Base-by-base conservation (phyloP, 2,888 invertebrate species). In the Philaethria dido region DNA sequence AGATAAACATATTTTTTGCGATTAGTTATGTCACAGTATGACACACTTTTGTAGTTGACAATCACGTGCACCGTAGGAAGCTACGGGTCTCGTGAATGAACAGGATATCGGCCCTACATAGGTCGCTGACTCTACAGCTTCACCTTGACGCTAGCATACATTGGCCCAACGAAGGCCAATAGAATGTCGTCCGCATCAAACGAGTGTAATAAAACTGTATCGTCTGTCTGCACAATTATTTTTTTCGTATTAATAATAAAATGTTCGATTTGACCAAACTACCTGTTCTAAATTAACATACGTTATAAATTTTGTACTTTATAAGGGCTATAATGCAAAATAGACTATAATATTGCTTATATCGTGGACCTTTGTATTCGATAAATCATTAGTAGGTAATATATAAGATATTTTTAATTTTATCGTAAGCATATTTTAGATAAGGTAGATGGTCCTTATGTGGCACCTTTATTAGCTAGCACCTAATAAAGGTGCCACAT, bases 51-150 rank as follows among this genome's bases (percentile, higher is more conserved):
- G 44, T 52, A 64, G 61, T 63, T 67, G 55, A 66, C 48, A 67
- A 66, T 63, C 72, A 72, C 73, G 69, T 69, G 70, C 66, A 69
- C 45, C 55, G 65, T 57, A 71, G 67, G 72, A 73, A 71, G 72
- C 67, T 45, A 50, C 63, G 66, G 60, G 63, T 70, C 64, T 68
- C 67, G 66, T 47, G 62, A 63, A 64, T 60, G 69, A 69, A 69
- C 73, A 74, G 76, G 77, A 79, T 75, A 77, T 75, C 75, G 75
- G 78, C 78, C 77, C 77, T 80, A 72, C 64, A 69, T 60, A 72
- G 78, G 77, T 74, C 78, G 72, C 65, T 75, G 77, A 76, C 78
- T 72, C 71, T 65, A 59, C 45, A 29, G 57, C 61, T 64, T 76
- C 72, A 81, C 81, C 81, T 82, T 82, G 80, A 79, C 75, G 74